Percentiles rank a stretch among this genome's conserved stretches.
Conservation (phyloP, 2,797 vertebrate species). For the Galagoides demidoff region DNA sequence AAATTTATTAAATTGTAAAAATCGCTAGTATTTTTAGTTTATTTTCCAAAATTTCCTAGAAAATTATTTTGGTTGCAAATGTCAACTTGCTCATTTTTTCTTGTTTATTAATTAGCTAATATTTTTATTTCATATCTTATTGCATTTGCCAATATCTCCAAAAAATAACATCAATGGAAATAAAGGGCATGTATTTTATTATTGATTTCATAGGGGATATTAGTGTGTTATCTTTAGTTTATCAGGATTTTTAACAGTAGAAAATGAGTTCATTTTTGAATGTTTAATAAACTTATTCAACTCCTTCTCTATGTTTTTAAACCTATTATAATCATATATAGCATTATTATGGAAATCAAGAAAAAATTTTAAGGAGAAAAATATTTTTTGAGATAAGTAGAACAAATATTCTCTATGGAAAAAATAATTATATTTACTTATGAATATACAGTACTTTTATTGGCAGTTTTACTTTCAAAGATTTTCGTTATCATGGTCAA, state of each 20-base stretch:
- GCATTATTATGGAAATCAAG: not conserved
- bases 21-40: not conserved
- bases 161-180: not conserved
- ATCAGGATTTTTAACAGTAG: not conserved
- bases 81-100: not conserved
- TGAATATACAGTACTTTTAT: not conserved
- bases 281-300: not conserved
- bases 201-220: not conserved
- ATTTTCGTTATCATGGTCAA: not conserved
- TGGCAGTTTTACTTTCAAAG: not conserved
- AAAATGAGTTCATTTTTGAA: not conserved
- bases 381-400: not conserved
- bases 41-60: not conserved
- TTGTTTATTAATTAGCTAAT: constrained; percentile 7
- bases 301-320: not conserved
- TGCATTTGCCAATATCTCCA: not conserved
- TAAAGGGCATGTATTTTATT: constrained; percentile 31
- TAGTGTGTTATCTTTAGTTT: not conserved
- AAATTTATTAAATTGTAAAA: not conserved
- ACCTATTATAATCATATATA: not conserved
- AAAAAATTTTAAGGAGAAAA: not conserved
- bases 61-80: not conserved
- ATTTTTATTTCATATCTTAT: constrained; percentile 32
- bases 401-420: not conserved
- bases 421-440: not conserved